These are phyloP conservation scores for Syngnathus floridae DNA, from an alignment of 2,113 vertebrate genomes.

Conservation along the genomic window DNA sequence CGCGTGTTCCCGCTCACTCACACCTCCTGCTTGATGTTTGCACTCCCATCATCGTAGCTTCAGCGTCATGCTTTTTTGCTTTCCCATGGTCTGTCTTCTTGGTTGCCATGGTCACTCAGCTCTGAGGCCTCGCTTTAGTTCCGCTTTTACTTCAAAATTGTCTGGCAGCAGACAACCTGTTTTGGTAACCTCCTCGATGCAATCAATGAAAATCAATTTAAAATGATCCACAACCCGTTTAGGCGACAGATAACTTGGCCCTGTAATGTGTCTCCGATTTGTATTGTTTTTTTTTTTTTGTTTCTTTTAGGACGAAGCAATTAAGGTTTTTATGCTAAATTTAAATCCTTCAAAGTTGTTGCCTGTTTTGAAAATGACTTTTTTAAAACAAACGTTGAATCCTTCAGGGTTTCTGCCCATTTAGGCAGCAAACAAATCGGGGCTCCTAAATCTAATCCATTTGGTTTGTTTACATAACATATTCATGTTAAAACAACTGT, in stretches of 20 bases:
- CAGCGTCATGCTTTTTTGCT: conserved; percentile 61
- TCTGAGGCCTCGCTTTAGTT: conserved; percentile 5
- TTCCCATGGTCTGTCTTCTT: conserved; percentile 57
- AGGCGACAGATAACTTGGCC: neutral
- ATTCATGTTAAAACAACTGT: neutral
- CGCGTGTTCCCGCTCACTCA: neutral
- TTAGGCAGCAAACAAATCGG: neutral
- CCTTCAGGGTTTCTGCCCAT: neutral
- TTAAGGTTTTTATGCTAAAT: no score
- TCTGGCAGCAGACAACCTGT: neutral
- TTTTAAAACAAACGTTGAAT: no score
- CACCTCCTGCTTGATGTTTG: conserved; percentile 26
- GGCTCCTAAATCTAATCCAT: neutral
- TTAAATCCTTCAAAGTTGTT: no score
- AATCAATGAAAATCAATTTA: no score
- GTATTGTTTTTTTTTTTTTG: no score
- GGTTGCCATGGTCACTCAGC: conserved; percentile 52
- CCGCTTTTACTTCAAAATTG: neutral
- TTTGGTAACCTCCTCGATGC: no score
- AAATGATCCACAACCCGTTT: neutral
- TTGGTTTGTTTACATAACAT: neutral
- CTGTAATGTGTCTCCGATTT: neutral
- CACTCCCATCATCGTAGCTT: conserved; percentile 54
- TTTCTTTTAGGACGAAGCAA: no score
- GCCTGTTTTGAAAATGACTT: no score